Evolutionary conservation across 2,797 vertebrate genomes (phyloP).

Genomic region (Potorous gilbertii): DNA sequence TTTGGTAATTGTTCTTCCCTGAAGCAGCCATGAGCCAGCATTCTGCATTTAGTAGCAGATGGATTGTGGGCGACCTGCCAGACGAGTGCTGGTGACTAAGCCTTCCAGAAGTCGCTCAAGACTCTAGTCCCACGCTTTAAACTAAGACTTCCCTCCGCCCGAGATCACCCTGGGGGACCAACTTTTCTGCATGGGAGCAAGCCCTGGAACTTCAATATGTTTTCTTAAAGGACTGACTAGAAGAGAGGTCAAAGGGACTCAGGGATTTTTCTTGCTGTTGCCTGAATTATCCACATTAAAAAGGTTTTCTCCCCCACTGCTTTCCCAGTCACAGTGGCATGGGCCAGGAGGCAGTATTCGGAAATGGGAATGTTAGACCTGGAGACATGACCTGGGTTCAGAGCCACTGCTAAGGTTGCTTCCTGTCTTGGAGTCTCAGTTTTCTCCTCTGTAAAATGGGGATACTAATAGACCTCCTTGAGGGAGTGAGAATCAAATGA

Average conservation of each 20-base stretch:
- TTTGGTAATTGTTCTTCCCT: not conserved
- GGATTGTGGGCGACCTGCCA: not conserved
- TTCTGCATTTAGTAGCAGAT: not conserved
- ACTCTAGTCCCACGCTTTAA: not conserved
- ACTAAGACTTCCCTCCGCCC: not conserved
- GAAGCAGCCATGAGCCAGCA: not conserved
- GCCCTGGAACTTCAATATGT: not conserved
- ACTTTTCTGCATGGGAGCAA: not conserved
- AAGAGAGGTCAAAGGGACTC: not conserved
- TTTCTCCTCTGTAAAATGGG: not conserved
- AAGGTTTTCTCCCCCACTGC: not conserved
- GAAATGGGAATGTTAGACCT: not conserved
- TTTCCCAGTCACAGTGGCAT: not conserved
- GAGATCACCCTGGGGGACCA: not conserved
- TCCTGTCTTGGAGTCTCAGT: not conserved
- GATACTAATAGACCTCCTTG: not conserved
- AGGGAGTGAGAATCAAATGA: not conserved
- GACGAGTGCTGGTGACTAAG: not conserved
- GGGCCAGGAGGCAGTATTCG: not conserved
- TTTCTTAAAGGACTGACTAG: not conserved
- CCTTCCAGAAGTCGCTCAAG: not conserved
- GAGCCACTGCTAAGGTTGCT: not conserved
- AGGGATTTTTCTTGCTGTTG: not conserved
- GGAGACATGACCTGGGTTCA: not conserved
- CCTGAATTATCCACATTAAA: not conserved